Conservation (phyloP, 2,888 invertebrate species). For the Drosophila mimetica region DNA sequence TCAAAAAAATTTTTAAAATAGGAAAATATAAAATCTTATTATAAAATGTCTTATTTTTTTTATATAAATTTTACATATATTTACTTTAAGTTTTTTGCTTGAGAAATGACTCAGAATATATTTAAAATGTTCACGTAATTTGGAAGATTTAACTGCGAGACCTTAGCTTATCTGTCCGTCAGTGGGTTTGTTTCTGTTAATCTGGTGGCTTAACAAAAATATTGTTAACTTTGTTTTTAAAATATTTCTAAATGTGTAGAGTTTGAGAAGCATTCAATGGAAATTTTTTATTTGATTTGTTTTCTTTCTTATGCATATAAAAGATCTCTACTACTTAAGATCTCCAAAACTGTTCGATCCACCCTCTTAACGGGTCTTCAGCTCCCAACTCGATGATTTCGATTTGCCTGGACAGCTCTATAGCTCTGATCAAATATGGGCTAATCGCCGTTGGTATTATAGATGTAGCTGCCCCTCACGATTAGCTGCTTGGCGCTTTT, state of each 20-base stretch:
- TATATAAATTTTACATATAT: not conserved
- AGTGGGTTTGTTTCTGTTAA: not conserved
- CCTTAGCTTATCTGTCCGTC: not conserved
- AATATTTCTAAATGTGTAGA: no score
- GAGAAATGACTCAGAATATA: not conserved
- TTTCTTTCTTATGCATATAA: not conserved
- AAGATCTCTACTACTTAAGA: no score
- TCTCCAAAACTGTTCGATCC: not conserved
- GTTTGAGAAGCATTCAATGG: not conserved
- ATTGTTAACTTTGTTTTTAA: not conserved
- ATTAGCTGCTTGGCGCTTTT: slow-evolving; percentile 43
- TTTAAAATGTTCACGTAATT: not conserved
- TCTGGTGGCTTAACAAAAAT: not conserved
- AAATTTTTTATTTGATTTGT: not conserved
- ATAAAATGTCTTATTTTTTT: no score
- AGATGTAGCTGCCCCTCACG: slow-evolving; percentile 13
- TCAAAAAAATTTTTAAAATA: no score
- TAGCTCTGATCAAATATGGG: slow-evolving; percentile 50
- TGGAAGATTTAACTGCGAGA: not conserved
- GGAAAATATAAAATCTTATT: no score
- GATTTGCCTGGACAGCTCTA: slow-evolving; percentile 23
- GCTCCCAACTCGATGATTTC: slow-evolving; percentile 34
- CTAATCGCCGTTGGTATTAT: slow-evolving; percentile 48
- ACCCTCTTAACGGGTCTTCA: not conserved
- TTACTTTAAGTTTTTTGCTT: not conserved